Evolutionary conservation across 1,140 invertebrate species (phyloP).

Genomic region (Eufriesea mexicana): DNA sequence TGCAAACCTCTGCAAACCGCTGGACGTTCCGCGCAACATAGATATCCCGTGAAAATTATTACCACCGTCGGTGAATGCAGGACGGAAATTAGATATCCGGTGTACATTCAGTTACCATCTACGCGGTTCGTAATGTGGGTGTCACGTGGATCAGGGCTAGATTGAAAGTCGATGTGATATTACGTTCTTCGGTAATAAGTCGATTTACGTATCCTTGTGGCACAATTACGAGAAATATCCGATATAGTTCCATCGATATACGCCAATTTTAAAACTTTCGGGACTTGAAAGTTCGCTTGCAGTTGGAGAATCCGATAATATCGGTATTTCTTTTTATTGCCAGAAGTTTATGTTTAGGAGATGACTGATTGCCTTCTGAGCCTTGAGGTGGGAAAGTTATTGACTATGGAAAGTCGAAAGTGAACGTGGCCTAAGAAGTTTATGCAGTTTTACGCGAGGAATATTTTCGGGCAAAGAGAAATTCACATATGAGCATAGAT

Average conservation of each 20-base stretch:
- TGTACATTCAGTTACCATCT: constrained; percentile 47
- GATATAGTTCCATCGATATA: neutral
- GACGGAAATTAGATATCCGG: constrained; percentile 62
- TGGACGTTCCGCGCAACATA: constrained; percentile 44
- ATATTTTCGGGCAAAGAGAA: neutral
- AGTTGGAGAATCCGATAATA: neutral
- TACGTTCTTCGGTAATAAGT: neutral
- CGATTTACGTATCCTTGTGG: neutral
- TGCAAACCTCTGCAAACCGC: constrained; percentile 55
- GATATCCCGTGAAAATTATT: constrained; percentile 62
- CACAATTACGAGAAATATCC: neutral
- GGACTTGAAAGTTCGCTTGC: neutral
- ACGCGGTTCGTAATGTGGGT: constrained; percentile 26
- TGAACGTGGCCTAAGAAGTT: neutral
- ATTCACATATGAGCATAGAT: neutral
- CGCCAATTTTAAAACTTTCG: neutral
- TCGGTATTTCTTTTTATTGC: neutral
- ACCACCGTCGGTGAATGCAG: constrained; percentile 40
- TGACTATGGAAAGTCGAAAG: too few species aligned
- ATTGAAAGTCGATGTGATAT: constrained; percentile 21
- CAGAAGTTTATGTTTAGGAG: neutral
- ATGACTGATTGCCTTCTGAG: too few species aligned
- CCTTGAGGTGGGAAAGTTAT: too few species aligned
- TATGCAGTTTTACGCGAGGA: neutral
- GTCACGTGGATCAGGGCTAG: constrained; percentile 5